Percentiles rank a stretch among this genome's conserved stretches.
Evolutionary conservation across 2,797 vertebrate genomes (phyloP).

Genomic region (Acomys russatus): DNA sequence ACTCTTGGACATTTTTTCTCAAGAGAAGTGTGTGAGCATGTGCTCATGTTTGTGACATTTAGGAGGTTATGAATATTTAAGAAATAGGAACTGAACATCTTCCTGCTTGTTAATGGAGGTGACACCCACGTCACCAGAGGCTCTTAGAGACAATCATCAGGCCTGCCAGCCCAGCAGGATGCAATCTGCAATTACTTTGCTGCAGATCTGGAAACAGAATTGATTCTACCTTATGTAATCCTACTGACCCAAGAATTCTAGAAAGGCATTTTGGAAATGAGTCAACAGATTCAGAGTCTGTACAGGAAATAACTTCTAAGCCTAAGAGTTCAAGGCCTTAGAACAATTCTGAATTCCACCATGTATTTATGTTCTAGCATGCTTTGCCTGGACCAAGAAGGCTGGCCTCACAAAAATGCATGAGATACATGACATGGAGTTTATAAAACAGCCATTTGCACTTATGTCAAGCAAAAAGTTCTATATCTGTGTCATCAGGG

Average conservation of each 20-base stretch:
- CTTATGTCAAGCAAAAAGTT: background rate
- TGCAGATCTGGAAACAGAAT: background rate
- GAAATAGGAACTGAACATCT: background rate
- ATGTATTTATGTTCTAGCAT: background rate
- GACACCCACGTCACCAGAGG: background rate
- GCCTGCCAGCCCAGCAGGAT: background rate
- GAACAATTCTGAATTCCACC: background rate
- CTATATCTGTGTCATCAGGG: background rate
- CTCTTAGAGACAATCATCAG: background rate
- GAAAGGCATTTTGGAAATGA: constrained; percentile 12
- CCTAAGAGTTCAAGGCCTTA: background rate
- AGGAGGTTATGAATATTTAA: constrained; percentile 45
- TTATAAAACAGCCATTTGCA: background rate
- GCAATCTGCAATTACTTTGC: background rate
- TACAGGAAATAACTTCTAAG: constrained; percentile 15
- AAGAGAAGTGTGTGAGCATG: background rate
- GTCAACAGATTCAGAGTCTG: background rate
- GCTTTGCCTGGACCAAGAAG: background rate
- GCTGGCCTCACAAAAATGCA: background rate
- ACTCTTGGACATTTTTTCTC: background rate
- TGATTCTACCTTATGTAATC: background rate
- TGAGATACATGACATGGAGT: background rate
- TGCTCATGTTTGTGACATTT: constrained; percentile 8
- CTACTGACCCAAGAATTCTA: background rate
- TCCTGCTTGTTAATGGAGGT: background rate